These are phyloP conservation scores for Drosophila nigrodunni DNA, from an alignment of 1,140 invertebrate species.

Conservation along the genomic window DNA sequence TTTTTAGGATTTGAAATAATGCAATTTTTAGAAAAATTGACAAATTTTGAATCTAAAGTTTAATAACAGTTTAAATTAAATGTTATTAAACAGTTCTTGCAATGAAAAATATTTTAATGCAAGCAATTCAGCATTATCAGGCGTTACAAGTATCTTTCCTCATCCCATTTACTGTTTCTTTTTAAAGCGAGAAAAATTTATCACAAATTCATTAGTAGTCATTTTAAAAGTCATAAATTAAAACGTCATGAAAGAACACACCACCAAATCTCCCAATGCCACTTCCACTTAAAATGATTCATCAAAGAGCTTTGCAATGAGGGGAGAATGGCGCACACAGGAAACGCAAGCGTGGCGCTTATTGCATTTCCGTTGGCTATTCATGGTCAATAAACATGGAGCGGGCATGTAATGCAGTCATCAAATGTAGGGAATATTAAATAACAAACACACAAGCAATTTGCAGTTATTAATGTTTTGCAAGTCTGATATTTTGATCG, in stretches of 20 bases:
- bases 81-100: too few species aligned
- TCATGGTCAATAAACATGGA: conserved; percentile 69
- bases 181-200: too few species aligned
- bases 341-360: conserved; percentile 51
- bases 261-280: background rate
- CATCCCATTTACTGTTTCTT: too few species aligned
- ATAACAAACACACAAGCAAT: conserved; percentile 13
- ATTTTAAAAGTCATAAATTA: conserved; percentile 59
- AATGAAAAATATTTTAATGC: too few species aligned
- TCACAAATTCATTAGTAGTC: background rate
- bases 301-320: background rate
- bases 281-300: conserved; percentile 29
- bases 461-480: conserved; percentile 6
- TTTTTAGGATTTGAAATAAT: too few species aligned
- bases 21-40: too few species aligned
- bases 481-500: conserved; percentile 50
- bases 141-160: too few species aligned
- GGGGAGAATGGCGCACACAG: background rate
- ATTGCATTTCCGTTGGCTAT: conserved; percentile 73
- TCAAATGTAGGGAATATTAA: conserved; percentile 44
- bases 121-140: too few species aligned
- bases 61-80: too few species aligned
- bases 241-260: conserved; percentile 61
- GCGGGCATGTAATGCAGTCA: conserved; percentile 28
- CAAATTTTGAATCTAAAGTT: too few species aligned